phyloP scores from a whole-genome alignment of 92 coral and sea anemone species.

The Pocillopora grandis region DNA sequence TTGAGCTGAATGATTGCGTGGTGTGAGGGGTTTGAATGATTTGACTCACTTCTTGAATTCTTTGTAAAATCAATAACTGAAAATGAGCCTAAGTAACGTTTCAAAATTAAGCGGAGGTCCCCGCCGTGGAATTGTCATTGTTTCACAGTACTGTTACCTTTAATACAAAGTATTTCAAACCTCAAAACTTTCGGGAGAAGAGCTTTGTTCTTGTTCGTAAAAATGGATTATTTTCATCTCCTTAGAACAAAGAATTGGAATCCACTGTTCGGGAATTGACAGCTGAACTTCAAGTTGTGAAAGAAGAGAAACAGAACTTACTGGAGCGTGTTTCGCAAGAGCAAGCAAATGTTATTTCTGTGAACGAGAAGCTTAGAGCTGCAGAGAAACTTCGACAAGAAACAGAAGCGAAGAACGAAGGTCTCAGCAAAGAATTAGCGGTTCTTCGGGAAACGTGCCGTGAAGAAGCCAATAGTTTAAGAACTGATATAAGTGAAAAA shows the following conservation, averaged over 20 bases:
- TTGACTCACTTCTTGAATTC: background rate
- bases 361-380: conserved; percentile 56
- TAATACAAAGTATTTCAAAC: background rate
- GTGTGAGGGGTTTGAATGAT: background rate
- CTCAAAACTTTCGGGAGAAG: background rate
- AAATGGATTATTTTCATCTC: background rate
- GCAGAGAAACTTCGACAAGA: conserved; percentile 47
- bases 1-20: background rate
- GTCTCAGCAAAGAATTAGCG: conserved; percentile 48
- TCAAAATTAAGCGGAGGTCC: background rate
- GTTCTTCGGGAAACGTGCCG: conserved; percentile 22
- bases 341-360: conserved; percentile 62
- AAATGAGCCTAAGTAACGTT: background rate
- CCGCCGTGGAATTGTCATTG: background rate
- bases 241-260: conserved; percentile 59
- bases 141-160: conserved; percentile 1
- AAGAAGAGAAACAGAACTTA: conserved; percentile 73
- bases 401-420: conserved; percentile 28
- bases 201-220: background rate
- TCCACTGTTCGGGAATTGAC: conserved; percentile 48
- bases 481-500: conserved; percentile 48
- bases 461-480: conserved; percentile 56
- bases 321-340: conserved; percentile 64
- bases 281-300: conserved; percentile 64
- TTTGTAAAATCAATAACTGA: background rate